phyloP scores from a whole-genome alignment of 2,113 vertebrate species.

The Atrichornis clamosus region DNA sequence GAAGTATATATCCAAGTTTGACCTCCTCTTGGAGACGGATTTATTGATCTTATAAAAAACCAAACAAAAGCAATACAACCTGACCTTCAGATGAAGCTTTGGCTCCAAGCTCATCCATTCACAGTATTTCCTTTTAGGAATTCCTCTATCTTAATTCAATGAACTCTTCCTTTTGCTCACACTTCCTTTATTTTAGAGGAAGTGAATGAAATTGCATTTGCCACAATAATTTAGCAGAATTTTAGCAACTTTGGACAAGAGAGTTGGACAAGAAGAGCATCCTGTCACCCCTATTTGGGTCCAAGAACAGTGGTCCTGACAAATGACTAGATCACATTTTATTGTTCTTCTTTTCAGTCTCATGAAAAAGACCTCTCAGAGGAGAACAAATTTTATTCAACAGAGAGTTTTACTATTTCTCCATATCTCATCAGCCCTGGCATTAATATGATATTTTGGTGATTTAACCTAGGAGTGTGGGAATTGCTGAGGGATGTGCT shows the following conservation, averaged over 20 bases:
- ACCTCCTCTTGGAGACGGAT: not conserved
- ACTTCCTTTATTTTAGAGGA: not conserved
- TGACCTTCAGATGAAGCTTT: not conserved
- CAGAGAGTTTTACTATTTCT: not conserved
- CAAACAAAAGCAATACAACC: not conserved
- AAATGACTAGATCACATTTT: not conserved
- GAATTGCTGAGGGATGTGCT: slow-evolving; percentile 29
- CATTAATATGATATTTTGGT: not conserved
- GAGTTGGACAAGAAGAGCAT: not conserved
- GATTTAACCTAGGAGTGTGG: slow-evolving; percentile 14
- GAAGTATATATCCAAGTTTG: not conserved
- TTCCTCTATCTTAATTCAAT: not conserved
- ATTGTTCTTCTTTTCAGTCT: not conserved
- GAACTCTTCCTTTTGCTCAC: not conserved
- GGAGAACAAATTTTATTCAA: not conserved
- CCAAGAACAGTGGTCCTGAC: not conserved
- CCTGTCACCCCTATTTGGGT: not conserved
- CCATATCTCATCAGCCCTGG: not conserved
- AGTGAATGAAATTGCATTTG: not conserved
- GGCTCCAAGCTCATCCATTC: not conserved
- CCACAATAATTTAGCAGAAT: not conserved
- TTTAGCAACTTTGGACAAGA: not conserved
- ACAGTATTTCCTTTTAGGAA: not conserved
- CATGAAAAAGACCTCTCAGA: not conserved
- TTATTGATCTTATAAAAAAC: not conserved